Conservation (phyloP, 2,888 invertebrate species). For the Selenia dentaria region DNA sequence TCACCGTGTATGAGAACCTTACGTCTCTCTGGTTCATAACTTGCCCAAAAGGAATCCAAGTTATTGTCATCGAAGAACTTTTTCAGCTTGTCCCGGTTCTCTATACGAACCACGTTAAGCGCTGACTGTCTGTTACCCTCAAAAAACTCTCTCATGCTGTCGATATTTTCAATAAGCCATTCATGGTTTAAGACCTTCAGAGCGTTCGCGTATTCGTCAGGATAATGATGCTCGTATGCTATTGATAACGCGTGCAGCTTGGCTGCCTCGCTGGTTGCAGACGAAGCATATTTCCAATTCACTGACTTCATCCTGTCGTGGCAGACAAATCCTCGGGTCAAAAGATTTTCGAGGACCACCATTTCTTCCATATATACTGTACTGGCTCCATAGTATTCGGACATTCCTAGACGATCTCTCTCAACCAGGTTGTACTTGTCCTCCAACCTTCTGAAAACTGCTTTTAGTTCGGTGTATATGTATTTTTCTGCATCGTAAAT, state of each 20-base stretch:
- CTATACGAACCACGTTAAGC: slow-evolving; percentile 34
- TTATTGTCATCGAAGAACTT: slow-evolving; percentile 32
- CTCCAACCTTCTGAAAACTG: slow-evolving; percentile 30
- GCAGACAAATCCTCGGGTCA: slow-evolving; percentile 38
- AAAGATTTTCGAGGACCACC: slow-evolving; percentile 44
- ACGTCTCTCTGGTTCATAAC: slow-evolving; percentile 17
- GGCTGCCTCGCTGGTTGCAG: slow-evolving; percentile 42
- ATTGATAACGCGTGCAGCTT: slow-evolving; percentile 57
- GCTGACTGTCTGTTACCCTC: slow-evolving; percentile 30
- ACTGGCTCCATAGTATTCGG: slow-evolving; percentile 43
- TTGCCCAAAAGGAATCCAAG: slow-evolving; percentile 24
- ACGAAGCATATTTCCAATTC: slow-evolving; percentile 44
- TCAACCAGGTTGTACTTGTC: slow-evolving; percentile 24
- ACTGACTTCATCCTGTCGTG: slow-evolving; percentile 45
- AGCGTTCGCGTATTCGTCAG: slow-evolving; percentile 38
- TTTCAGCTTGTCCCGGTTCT: slow-evolving; percentile 39
- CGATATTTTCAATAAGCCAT: not conserved
- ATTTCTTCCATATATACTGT: slow-evolving; percentile 40
- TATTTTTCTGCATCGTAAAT: slow-evolving; percentile 30
- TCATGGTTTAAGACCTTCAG: not conserved
- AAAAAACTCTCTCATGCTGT: slow-evolving; percentile 1
- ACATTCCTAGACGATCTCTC: slow-evolving; percentile 38
- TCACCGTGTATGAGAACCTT: slow-evolving; percentile 42
- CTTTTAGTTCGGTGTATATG: slow-evolving; percentile 30
- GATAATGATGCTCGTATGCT: slow-evolving; percentile 44